phyloP scores from a whole-genome alignment of 2,113 vertebrate genomes.

The Oophaga pumilio region DNA sequence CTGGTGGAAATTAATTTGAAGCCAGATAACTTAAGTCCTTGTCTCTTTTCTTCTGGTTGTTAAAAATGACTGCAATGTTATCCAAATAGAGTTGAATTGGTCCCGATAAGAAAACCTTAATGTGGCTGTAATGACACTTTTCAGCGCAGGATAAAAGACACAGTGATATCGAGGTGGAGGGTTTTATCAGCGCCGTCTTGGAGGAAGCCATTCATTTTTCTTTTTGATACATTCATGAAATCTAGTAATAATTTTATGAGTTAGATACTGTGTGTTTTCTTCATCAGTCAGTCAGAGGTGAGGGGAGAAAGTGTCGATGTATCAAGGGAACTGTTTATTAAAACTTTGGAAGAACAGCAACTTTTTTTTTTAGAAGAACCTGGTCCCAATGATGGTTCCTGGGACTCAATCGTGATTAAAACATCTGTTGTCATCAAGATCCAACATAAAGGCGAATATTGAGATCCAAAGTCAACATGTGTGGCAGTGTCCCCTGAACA shows the following conservation, averaged over 20 bases:
- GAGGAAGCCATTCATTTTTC: neutral
- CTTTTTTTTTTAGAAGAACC: no score
- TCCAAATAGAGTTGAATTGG: slow-evolving; percentile 16
- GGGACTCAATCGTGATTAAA: no score
- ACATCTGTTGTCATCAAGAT: no score
- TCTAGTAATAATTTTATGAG: slow-evolving; percentile 14
- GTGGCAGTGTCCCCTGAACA: no score
- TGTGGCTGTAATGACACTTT: slow-evolving; percentile 7
- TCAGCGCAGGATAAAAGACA: neutral
- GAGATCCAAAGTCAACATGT: no score
- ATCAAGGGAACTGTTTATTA: no score
- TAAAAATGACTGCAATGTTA: slow-evolving; percentile 45
- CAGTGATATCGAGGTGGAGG: neutral
- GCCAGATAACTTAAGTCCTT: neutral
- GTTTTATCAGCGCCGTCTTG: neutral
- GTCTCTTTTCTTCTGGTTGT: neutral
- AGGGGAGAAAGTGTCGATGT: neutral
- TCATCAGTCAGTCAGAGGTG: neutral
- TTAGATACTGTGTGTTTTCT: neutral
- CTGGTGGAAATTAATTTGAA: neutral
- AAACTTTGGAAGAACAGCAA: no score
- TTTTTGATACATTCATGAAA: slow-evolving; percentile 27
- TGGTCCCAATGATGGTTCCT: no score
- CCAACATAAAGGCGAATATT: no score
- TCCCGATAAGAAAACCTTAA: slow-evolving; percentile 38